Conservation (phyloP, 2,797 vertebrate species). For the Spinibarbus caldwelli region DNA sequence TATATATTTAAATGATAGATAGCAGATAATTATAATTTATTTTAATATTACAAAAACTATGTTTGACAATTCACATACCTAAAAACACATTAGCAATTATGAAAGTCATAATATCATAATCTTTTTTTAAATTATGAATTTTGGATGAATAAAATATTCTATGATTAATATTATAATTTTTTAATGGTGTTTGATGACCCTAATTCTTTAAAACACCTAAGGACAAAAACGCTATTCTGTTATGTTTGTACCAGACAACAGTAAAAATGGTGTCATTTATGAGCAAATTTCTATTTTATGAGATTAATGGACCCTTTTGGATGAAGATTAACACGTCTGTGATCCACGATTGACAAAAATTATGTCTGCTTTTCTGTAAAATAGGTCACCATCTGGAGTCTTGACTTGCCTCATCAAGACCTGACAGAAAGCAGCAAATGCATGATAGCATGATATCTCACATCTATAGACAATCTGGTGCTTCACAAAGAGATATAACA, state of each 20-base stretch:
- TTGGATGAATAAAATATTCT: background rate
- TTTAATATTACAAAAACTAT: background rate
- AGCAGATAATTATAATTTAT: background rate
- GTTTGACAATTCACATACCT: background rate
- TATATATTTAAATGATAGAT: background rate
- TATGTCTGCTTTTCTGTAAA: background rate
- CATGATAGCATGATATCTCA: conserved; percentile 6
- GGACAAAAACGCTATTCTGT: background rate
- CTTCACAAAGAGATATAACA: conserved; percentile 13
- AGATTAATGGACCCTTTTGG: background rate
- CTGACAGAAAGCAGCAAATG: conserved; percentile 24
- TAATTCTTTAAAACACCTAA: background rate
- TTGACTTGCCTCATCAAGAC: conserved; percentile 42
- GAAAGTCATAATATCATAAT: background rate
- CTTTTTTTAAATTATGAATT: background rate
- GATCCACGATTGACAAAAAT: background rate
- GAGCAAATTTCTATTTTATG: background rate
- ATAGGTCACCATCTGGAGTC: background rate
- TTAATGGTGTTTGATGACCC: background rate
- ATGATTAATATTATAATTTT: background rate
- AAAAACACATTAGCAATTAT: background rate
- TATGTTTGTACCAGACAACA: background rate
- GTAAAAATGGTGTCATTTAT: background rate
- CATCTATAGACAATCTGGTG: conserved; percentile 8
- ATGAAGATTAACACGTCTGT: background rate